Percentiles rank a stretch among this genome's conserved stretches.
Evolutionary conservation across 2,113 vertebrate genomes (phyloP).

Genomic region (Hippopotamus amphibius): DNA sequence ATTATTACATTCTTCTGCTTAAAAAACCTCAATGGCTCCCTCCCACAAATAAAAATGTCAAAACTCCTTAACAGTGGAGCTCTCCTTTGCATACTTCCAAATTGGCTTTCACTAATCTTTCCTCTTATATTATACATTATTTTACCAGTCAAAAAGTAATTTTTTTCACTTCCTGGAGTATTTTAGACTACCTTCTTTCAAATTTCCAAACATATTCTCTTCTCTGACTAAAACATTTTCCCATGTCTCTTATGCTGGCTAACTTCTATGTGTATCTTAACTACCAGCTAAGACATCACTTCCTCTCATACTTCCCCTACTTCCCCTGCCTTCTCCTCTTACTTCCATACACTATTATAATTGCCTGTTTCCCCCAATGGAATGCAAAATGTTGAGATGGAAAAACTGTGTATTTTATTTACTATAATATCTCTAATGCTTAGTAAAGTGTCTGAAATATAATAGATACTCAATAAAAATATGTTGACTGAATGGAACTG

Average conservation of each 20-base stretch:
- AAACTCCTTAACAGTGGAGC: background rate
- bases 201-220: background rate
- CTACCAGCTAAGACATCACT: background rate
- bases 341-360: background rate
- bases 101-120: background rate
- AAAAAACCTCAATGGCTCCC: background rate
- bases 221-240: background rate
- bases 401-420: background rate
- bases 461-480: background rate
- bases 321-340: background rate
- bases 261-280: background rate
- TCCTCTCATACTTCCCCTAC: background rate
- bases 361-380: background rate
- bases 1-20: background rate
- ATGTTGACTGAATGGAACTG: background rate
- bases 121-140: background rate
- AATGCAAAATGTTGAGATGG: background rate
- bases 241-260: background rate
- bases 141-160: background rate
- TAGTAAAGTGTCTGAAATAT: background rate
- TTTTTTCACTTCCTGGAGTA: background rate
- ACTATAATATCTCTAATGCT: background rate
- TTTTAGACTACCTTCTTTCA: background rate
- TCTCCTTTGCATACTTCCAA: background rate
- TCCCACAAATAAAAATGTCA: background rate